Percentiles rank a stretch among this genome's conserved stretches.
Conservation (phyloP, 1,140 invertebrate genomes). For the Lasioglossum baleicum region DNA sequence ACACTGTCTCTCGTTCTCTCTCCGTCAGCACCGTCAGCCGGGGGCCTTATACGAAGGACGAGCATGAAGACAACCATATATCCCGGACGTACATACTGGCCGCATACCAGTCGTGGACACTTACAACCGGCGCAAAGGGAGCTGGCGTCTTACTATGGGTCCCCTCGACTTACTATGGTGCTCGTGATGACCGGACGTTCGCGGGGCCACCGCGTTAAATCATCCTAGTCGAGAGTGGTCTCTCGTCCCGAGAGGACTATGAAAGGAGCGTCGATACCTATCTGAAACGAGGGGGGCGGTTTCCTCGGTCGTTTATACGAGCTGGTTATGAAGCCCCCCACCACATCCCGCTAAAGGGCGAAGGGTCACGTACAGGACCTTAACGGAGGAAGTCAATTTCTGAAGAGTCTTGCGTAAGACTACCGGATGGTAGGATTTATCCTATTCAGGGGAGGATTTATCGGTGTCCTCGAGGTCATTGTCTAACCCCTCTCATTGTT, state of each 20-base stretch:
- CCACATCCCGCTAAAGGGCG: neutral
- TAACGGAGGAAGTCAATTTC: neutral
- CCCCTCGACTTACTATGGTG: slow-evolving; percentile 37
- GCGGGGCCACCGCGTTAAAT: slow-evolving; percentile 59
- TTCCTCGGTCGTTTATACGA: slow-evolving; percentile 2
- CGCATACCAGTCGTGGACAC: slow-evolving; percentile 70
- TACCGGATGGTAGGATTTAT: too few relatives aligned
- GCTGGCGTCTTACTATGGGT: slow-evolving; percentile 41
- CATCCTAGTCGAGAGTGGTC: slow-evolving; percentile 56
- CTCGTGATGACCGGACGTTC: slow-evolving; percentile 51
- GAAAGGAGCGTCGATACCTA: slow-evolving; percentile 32
- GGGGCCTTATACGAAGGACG: slow-evolving; percentile 48
- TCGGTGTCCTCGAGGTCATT: neutral
- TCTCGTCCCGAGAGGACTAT: slow-evolving; percentile 16
- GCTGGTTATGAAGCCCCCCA: slow-evolving; percentile 40
- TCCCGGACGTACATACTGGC: slow-evolving; percentile 60
- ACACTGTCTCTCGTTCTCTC: too few relatives aligned
- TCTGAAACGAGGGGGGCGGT: slow-evolving; percentile 9
- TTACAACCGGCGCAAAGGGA: slow-evolving; percentile 62
- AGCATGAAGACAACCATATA: slow-evolving; percentile 65
- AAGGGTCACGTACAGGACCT: neutral
- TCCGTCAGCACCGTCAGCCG: slow-evolving; percentile 11
- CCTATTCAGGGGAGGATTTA: neutral
- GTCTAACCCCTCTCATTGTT: neutral
- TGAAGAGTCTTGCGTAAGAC: neutral